Conservation (phyloP, 2,113 vertebrate species). For the Microcebus tavaratra region DNA sequence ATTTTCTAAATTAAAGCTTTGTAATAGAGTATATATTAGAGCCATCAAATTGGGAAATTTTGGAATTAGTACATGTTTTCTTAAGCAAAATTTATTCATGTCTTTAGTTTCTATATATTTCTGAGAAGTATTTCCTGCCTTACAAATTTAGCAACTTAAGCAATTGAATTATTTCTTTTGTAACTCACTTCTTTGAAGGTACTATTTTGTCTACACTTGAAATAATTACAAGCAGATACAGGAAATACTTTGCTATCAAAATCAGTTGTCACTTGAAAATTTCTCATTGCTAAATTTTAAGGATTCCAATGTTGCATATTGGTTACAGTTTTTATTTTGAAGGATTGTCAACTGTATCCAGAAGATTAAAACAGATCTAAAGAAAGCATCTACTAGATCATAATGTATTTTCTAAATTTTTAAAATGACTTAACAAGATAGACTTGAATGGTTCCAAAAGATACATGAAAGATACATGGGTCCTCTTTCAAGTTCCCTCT, state of each 20-base stretch:
- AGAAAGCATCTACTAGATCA: slow-evolving; percentile 26
- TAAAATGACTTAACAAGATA: slow-evolving; percentile 57
- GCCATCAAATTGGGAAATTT: not conserved
- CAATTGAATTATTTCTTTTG: slow-evolving; percentile 4
- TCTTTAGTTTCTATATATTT: not conserved
- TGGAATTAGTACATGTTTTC: not conserved
- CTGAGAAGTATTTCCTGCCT: not conserved
- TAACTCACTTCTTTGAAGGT: not conserved
- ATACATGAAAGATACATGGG: slow-evolving; percentile 54
- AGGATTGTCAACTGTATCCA: not conserved
- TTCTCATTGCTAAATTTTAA: slow-evolving; percentile 6
- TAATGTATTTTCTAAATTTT: not conserved
- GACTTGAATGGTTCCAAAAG: slow-evolving; percentile 57
- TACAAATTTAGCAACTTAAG: not conserved
- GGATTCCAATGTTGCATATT: not conserved
- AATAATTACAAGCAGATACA: not conserved
- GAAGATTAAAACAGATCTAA: slow-evolving; percentile 46
- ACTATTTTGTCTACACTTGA: not conserved
- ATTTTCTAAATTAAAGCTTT: not conserved
- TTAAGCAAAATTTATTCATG: not conserved
- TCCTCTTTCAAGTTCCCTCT: slow-evolving; percentile 1
- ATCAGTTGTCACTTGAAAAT: not conserved
- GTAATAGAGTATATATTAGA: not conserved
- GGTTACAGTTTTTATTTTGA: not conserved
- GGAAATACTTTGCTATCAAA: slow-evolving; percentile 37